Percentiles rank a stretch among this genome's conserved stretches.
Evolutionary conservation across 1,140 invertebrate genomes (phyloP).

Genomic region (Drosophila pseudoobscura): DNA sequence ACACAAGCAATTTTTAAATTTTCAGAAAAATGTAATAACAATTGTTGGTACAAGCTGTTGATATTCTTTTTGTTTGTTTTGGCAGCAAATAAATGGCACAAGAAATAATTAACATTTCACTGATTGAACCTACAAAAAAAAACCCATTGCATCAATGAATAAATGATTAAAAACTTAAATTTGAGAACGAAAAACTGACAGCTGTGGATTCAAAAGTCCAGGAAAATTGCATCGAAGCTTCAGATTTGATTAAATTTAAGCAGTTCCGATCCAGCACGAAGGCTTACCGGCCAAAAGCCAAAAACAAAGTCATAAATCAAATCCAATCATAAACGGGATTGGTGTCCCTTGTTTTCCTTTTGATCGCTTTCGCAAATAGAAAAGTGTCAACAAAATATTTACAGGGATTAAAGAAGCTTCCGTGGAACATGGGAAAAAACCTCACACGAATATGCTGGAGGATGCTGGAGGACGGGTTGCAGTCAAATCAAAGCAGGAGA

Average conservation of each 20-base stretch:
- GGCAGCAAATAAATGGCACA: no score
- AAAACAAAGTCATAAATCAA: slow-evolving; percentile 64
- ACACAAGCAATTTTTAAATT: no score
- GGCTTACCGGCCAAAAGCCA: neutral
- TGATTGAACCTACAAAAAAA: no score
- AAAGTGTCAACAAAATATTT: slow-evolving; percentile 68
- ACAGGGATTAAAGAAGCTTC: slow-evolving; percentile 15
- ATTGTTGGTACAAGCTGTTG: no score
- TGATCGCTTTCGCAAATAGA: slow-evolving; percentile 49
- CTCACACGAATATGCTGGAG: neutral
- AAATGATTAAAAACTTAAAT: no score
- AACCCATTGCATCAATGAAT: no score
- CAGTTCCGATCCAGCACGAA: slow-evolving; percentile 2
- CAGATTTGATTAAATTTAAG: slow-evolving; percentile 8
- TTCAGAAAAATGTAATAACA: no score
- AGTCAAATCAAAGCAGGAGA: slow-evolving; percentile 16
- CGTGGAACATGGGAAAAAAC: slow-evolving; percentile 2
- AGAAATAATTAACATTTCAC: no score
- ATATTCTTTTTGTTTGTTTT: no score
- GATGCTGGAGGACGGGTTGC: slow-evolving; percentile 1
- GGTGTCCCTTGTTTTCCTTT: slow-evolving; percentile 32
- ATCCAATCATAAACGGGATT: slow-evolving; percentile 47
- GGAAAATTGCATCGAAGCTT: neutral
- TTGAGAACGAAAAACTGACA: no score
- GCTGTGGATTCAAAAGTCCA: no score